phyloP scores from a whole-genome alignment of 2,797 vertebrate species.

The Mormyrops boulengeri region DNA sequence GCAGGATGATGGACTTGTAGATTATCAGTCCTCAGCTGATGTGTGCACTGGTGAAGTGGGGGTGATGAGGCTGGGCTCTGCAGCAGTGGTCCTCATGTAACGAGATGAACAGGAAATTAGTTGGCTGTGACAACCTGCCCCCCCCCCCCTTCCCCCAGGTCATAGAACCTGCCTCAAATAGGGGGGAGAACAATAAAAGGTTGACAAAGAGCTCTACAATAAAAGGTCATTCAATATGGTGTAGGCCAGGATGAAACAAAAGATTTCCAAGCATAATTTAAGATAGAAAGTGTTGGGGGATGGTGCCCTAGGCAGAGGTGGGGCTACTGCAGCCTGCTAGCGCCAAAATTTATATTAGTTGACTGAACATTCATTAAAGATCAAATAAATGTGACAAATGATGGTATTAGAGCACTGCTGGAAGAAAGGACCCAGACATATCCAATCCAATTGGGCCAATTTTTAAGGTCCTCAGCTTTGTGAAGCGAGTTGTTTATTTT shows the following conservation, averaged over 20 bases:
- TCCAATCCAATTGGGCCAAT: conserved; percentile 51
- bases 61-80: not conserved
- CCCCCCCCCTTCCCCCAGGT: conserved; percentile 5
- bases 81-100: not conserved
- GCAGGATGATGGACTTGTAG: not conserved
- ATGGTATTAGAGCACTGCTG: conserved; percentile 68
- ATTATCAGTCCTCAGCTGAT: not conserved
- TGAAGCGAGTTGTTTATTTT: conserved; percentile 29
- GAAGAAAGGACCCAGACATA: conserved; percentile 64
- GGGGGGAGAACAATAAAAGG: not conserved
- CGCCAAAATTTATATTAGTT: conserved; percentile 53
- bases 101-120: conserved; percentile 15
- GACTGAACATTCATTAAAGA: conserved; percentile 64
- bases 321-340: conserved; percentile 30
- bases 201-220: not conserved
- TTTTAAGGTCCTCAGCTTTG: conserved; percentile 36
- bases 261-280: not conserved
- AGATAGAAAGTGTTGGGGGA: conserved; percentile 23
- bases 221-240: conserved; percentile 6
- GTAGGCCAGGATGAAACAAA: conserved; percentile 3
- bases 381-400: conserved; percentile 71
- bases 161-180: not conserved
- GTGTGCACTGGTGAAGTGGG: not conserved
- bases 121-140: not conserved
- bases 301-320: not conserved